Evolutionary conservation across 2,113 vertebrate genomes (phyloP), one percentile per base, ranked within the genome.

Genomic region (Amphilophus citrinellus): DNA sequence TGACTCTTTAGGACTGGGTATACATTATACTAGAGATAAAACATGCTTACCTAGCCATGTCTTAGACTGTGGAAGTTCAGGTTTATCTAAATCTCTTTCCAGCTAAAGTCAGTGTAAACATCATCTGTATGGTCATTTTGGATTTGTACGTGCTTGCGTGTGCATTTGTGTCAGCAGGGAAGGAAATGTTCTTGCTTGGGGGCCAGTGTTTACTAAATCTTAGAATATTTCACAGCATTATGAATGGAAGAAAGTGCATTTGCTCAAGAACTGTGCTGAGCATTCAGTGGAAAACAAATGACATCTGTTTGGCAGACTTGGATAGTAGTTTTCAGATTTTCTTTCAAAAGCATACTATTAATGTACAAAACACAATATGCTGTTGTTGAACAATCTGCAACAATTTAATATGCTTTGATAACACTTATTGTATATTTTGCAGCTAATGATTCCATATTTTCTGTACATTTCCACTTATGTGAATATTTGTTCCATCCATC

Each of bases 31-130:
- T 30, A 50, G 39, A 78, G 80, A 90, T 85, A 32, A 39, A 65
- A 42, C 24, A 6, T 30, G 68, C 82, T 82, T 87, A 68, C 79
- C 77, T 78, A 80, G 84, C 77, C 71, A 57, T 84, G 66, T 60
- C 60, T 78, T 77, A 63, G 62, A 73, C 82, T 77, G 66, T 9
- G 10, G 57, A 24, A 73, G 83, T 77, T 59, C 6, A 8, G 39
- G 65, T 87, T 89, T 30, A 79, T 91, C 80, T 77, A 53, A 76
- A 71, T 80, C 63, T 76, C 78, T 82, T 90, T 88, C 59, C 82
- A 84, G 60, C 77, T 42, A 11, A 75, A 65, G 13, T 81, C 62
- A 39, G 37, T 76, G 57, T 32, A 62, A 81, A 85, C 62, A 17
- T 22, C 42, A 9, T 80, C 59, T 83, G 65, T 35, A 15, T 0